Conservation (phyloP, 1,140 invertebrate genomes). For the Apocrypta bakeri region DNA sequence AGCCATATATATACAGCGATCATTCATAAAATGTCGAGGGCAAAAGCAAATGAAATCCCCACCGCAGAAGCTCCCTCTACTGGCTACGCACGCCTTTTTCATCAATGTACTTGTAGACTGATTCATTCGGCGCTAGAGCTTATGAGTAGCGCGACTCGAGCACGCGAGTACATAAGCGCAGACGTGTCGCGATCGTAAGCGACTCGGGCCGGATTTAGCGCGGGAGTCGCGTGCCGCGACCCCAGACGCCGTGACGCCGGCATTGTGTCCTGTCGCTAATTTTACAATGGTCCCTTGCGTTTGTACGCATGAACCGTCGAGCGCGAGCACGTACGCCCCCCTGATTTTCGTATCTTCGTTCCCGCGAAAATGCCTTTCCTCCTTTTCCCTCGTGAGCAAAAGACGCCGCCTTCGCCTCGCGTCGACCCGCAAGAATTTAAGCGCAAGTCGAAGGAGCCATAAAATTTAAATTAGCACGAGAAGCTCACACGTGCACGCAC, state of each 20-base stretch:
- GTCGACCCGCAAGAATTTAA: constrained; percentile 7
- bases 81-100: neutral
- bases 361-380: constrained; percentile 28
- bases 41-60: no score
- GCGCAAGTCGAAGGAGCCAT: constrained; percentile 42
- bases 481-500: neutral
- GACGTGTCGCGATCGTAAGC: no score
- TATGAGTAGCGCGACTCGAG: no score
- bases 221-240: constrained; percentile 68
- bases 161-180: no score
- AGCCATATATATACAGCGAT: no score
- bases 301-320: constrained; percentile 1
- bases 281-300: constrained; percentile 68
- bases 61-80: no score
- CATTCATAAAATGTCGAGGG: no score
- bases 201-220: constrained; percentile 67
- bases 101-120: neutral
- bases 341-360: constrained; percentile 50
- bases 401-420: constrained; percentile 20
- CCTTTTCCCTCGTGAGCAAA: neutral
- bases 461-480: constrained; percentile 39
- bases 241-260: constrained; percentile 72
- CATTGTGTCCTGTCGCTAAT: constrained; percentile 74
- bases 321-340: constrained; percentile 57
- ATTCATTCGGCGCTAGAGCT: no score